phyloP scores from a whole-genome alignment of 2,888 invertebrate genomes.

The Gortyna flavago region DNA sequence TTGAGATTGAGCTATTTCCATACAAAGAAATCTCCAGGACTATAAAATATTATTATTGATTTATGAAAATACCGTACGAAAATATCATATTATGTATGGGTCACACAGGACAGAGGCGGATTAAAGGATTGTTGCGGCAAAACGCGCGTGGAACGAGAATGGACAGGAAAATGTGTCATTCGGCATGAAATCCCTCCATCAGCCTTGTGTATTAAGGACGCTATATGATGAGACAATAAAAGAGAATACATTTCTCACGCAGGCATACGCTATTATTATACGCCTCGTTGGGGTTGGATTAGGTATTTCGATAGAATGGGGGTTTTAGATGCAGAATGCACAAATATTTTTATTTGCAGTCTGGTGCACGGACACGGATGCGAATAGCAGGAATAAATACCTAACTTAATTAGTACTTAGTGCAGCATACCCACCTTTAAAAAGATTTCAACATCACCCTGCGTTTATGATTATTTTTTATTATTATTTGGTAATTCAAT shows the following conservation, averaged over 20 bases:
- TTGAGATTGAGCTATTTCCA: background rate
- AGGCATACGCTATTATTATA: background rate
- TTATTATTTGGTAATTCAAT: too few species aligned
- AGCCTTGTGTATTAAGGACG: constrained; percentile 50
- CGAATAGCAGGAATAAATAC: background rate
- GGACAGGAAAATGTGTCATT: constrained; percentile 59
- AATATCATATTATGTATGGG: constrained; percentile 28
- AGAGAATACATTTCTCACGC: constrained; percentile 59
- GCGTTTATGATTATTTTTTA: too few species aligned
- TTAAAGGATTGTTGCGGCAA: constrained; percentile 46
- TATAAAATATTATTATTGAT: constrained; percentile 17
- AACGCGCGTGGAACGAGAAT: constrained; percentile 49
- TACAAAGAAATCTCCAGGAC: background rate
- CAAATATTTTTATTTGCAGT: background rate
- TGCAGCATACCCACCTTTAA: background rate
- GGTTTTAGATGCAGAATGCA: background rate
- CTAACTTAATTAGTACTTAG: background rate
- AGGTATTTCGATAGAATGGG: background rate
- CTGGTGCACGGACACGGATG: too few species aligned
- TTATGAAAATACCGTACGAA: constrained; percentile 11
- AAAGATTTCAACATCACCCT: background rate
- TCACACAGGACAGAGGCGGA: constrained; percentile 46
- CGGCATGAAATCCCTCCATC: constrained; percentile 54
- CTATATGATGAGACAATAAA: constrained; percentile 43
- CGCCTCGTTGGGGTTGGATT: constrained; percentile 7